phyloP scores from a whole-genome alignment of 2,888 invertebrate genomes.

The Harpagoxenus sublaevis region DNA sequence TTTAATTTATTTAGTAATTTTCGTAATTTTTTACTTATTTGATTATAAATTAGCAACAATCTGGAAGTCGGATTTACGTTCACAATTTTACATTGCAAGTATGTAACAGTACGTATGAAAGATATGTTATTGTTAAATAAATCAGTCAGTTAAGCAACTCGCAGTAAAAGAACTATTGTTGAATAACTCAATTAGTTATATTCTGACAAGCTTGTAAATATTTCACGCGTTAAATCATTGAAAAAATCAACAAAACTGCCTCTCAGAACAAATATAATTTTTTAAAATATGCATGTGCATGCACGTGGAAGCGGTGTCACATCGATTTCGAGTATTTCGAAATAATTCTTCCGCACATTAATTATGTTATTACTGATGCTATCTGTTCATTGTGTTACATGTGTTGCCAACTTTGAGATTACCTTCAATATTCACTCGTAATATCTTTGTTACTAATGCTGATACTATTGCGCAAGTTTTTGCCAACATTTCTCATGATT shows the following conservation, averaged over 20 bases:
- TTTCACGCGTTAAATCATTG: background rate
- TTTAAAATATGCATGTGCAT: background rate
- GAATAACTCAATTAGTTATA: background rate
- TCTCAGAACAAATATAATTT: background rate
- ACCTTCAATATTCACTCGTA: background rate
- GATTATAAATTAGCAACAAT: background rate
- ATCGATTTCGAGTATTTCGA: background rate
- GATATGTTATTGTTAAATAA: background rate
- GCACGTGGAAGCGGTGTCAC: background rate
- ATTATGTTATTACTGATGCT: constrained; percentile 28
- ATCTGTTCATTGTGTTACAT: constrained; percentile 17
- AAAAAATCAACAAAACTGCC: constrained; percentile 3
- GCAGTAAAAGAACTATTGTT: background rate
- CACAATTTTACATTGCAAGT: background rate
- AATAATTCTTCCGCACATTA: background rate
- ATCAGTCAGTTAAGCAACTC: background rate
- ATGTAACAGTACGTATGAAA: background rate
- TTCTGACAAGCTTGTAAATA: background rate
- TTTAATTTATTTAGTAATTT: background rate
- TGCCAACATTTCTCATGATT: background rate
- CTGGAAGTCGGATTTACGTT: background rate
- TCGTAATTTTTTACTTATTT: background rate
- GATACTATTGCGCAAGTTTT: background rate
- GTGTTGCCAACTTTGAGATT: background rate
- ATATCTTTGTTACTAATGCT: background rate